Conservation (phyloP, 53 echinoderm and acorn worm species). For the Paelopatides confundens region DNA sequence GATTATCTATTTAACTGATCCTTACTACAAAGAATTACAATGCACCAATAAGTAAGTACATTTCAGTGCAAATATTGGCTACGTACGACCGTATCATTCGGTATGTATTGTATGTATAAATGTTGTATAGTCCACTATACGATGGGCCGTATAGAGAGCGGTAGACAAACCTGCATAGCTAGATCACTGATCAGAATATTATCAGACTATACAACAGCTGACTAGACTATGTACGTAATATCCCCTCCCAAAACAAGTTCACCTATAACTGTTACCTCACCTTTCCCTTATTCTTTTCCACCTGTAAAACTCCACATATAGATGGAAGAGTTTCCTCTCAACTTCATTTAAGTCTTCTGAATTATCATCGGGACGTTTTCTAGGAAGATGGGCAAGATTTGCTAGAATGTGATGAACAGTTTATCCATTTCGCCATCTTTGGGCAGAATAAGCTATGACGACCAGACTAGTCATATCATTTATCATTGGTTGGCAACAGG, state of each 20-base stretch:
- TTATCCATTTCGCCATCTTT: conserved; percentile 27
- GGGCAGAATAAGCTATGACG: background rate
- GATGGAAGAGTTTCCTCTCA: conserved; percentile 31
- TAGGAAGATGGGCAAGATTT: conserved; percentile 25
- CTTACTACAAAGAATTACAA: too few relatives aligned
- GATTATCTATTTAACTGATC: too few relatives aligned
- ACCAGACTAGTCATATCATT: conserved; percentile 20
- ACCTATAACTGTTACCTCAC: conserved; percentile 20
- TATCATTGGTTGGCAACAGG: conserved; percentile 14
- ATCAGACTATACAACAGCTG: conserved; percentile 21
- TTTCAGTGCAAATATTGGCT: too few relatives aligned
- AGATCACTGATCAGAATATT: background rate
- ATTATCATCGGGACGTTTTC: conserved; percentile 26
- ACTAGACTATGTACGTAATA: conserved; percentile 19
- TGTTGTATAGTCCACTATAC: background rate
- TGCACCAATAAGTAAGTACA: too few relatives aligned
- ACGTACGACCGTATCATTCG: too few relatives aligned
- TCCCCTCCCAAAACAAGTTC: conserved; percentile 8
- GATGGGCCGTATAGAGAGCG: background rate
- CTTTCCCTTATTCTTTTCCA: conserved; percentile 30
- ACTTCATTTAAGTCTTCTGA: conserved; percentile 11
- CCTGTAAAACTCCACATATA: conserved; percentile 30
- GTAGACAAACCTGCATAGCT: background rate
- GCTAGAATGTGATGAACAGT: background rate
- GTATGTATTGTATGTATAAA: too few relatives aligned